phyloP scores from a whole-genome alignment of 2,797 vertebrate genomes.

The Enoplosus armatus region DNA sequence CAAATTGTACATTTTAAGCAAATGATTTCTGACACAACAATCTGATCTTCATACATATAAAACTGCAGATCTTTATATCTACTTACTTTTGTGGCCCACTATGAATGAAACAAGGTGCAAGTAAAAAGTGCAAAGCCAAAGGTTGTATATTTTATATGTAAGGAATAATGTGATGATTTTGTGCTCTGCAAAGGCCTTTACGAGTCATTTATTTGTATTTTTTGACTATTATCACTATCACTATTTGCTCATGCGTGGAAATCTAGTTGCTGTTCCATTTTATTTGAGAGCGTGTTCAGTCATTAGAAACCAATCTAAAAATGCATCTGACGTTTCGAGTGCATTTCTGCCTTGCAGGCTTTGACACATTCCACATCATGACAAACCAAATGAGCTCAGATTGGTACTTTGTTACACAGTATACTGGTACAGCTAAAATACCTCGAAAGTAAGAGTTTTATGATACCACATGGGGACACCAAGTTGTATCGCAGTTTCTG shows the following conservation, averaged over 20 bases:
- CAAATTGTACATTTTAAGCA: no score
- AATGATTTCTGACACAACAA: no score
- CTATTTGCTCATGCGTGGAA: neutral
- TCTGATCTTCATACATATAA: neutral
- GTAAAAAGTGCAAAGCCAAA: neutral
- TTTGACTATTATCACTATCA: neutral
- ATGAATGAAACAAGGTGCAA: neutral
- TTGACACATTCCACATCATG: neutral
- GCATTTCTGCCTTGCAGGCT: neutral
- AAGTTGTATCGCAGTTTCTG: neutral
- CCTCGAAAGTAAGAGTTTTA: neutral
- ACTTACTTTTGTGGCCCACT: neutral
- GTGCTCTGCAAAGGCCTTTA: neutral
- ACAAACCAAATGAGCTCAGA: constrained; percentile 1
- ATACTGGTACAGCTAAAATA: neutral
- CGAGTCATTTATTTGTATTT: neutral
- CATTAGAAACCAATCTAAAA: neutral
- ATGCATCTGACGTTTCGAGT: neutral
- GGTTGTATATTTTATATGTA: neutral
- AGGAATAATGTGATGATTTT: neutral
- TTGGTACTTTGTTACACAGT: neutral
- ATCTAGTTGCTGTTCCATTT: neutral
- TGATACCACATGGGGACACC: neutral
- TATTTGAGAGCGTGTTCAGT: neutral
- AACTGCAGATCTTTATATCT: neutral